These are phyloP conservation scores for Pogonus chalceus DNA, from an alignment of 1,140 invertebrate species.

Conservation along the genomic window DNA sequence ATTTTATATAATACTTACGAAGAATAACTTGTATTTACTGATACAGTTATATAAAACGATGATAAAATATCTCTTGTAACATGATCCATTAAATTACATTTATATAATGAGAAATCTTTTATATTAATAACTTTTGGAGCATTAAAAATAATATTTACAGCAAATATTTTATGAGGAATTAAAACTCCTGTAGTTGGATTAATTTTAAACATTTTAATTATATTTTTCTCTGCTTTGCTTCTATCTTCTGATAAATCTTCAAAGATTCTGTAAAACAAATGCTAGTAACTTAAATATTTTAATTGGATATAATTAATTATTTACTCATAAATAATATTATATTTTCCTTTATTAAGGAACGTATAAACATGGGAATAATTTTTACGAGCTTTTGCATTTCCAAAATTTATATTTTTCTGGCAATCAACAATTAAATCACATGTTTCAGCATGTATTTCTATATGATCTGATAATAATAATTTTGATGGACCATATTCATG, in stretches of 20 bases:
- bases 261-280: background rate
- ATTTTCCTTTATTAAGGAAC: conserved; percentile 15
- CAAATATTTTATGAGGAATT: background rate
- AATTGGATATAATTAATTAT: background rate
- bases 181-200: background rate
- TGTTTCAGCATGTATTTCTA: conserved; percentile 18
- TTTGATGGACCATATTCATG: background rate
- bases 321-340: conserved; percentile 15
- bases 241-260: background rate
- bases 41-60: conserved; percentile 9
- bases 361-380: conserved; percentile 5
- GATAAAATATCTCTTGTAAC: conserved; percentile 4
- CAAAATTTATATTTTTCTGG: conserved; percentile 11
- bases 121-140: conserved; percentile 12
- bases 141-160: conserved; percentile 7
- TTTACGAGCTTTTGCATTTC: conserved; percentile 16
- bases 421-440: conserved; percentile 17
- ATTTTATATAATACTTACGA: conserved; percentile 10
- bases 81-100: conserved; percentile 12
- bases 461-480: background rate
- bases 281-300: background rate
- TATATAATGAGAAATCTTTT: conserved; percentile 12
- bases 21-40: conserved; percentile 15
- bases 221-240: background rate
- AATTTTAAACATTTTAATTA: conserved; percentile 7